Conservation (phyloP, 2,113 vertebrate species). For the Rafetus swinhoei region DNA sequence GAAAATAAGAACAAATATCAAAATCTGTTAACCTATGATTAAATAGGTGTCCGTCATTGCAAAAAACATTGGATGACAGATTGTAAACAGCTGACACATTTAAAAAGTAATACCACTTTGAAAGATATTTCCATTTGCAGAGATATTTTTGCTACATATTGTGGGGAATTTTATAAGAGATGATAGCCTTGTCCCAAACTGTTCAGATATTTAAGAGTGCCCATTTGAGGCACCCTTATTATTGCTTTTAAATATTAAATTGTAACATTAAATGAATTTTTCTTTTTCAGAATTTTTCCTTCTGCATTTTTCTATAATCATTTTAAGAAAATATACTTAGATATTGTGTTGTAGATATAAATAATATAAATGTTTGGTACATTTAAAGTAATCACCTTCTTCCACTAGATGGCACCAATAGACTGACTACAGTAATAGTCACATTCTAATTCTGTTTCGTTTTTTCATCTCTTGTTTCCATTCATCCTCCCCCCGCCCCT, state of each 20-base stretch:
- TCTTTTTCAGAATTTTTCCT: background rate
- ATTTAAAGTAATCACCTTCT: background rate
- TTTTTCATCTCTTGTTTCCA: background rate
- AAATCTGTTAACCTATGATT: no score
- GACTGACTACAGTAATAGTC: background rate
- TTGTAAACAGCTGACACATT: background rate
- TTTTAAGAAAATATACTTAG: background rate
- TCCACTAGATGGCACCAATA: slow-evolving; percentile 38
- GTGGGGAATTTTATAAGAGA: background rate
- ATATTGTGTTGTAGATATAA: fast-evolving
- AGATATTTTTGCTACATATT: background rate
- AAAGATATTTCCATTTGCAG: background rate
- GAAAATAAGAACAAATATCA: no score
- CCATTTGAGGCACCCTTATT: background rate
- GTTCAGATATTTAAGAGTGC: background rate
- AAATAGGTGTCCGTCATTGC: no score
- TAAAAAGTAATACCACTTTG: background rate
- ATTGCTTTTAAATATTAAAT: background rate
- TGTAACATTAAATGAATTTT: background rate
- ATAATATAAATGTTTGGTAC: background rate
- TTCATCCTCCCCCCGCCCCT: background rate
- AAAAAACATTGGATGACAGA: background rate
- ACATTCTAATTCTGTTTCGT: background rate
- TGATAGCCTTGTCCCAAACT: background rate
- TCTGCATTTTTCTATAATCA: background rate